Base-by-base conservation (phyloP, 2,888 invertebrate species). In the Apodemia mormo region DNA sequence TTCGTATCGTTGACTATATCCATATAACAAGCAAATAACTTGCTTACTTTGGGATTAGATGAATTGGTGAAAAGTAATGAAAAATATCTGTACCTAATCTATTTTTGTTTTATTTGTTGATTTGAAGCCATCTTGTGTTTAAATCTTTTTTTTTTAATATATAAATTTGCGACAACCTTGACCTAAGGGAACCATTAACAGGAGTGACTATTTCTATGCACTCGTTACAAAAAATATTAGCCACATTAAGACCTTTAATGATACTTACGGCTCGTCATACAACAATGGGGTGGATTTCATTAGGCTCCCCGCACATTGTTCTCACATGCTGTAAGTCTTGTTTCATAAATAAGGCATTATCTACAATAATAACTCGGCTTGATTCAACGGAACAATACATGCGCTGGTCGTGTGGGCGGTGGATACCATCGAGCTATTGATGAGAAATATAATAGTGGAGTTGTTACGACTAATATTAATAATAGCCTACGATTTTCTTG, bases 381-480 rank as follows among this genome's bases (percentile, higher is more conserved):
- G 85, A 89, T 89, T 86, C 87, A 85, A 79, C 81, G 71, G 83
- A 88, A 90, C 90, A 90, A 90, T 90, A 87, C 85, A 77, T 77
- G 77, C 74, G 77, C 79, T 79, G 80, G 81, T 82, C 82, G 84
- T 81, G 89, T 90, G 85, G 90, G 90, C 84, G 87, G 81, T 74
- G 82, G 85, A 80, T 84, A 81, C 78, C 81, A 87, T 87, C 86
- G 75, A 79, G 75, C 79, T 81, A 79, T 78, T 79, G 78, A 80
- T 80, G 77, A 75, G 68, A 72, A 70, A 68, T 74, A 83, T 75
- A 40, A 72, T 12, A 75, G 74, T 71, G 75, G 83, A 84, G 86
- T 66, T 78, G 83, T 68, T 43, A 37, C 5, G 37, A 37, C 37
- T 5, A 37, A 37, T 37, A 37, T 37, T 37, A 37, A 37, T 37